Evolutionary conservation across 1,140 invertebrate genomes (phyloP).

Genomic region (Saccostrea glomerata): DNA sequence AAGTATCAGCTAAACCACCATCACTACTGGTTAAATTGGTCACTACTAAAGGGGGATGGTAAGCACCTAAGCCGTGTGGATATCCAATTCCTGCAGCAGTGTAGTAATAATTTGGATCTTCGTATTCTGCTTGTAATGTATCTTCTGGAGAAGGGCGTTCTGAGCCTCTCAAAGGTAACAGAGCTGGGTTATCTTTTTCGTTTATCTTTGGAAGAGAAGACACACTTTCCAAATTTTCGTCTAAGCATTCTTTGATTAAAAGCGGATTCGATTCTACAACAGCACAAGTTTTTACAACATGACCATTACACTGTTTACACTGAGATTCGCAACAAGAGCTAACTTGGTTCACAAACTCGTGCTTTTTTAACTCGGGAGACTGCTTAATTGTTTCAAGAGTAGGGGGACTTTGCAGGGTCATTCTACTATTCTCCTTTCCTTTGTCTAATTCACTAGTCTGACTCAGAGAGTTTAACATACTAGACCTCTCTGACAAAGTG

Average conservation of each 20-base stretch:
- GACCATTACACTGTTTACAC: constrained; percentile 8
- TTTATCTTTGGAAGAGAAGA: background rate
- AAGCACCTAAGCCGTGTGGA: constrained; percentile 64
- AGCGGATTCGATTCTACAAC: constrained; percentile 13
- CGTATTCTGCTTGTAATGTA: constrained; percentile 67
- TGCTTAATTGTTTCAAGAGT: constrained; percentile 61
- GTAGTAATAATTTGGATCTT: constrained; percentile 65
- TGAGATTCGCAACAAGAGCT: background rate
- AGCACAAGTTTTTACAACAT: constrained; percentile 22
- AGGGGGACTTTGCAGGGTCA: constrained; percentile 59
- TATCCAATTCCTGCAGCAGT: constrained; percentile 68
- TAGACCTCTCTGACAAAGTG: constrained; percentile 89
- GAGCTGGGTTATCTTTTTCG: constrained; percentile 6
- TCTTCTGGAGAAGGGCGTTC: constrained; percentile 65
- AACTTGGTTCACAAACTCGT: background rate
- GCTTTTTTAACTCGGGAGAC: constrained; percentile 55
- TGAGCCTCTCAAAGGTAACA: background rate
- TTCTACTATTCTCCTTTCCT: constrained; percentile 55
- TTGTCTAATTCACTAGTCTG: constrained; percentile 48
- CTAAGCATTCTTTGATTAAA: background rate
- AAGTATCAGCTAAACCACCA: too few species aligned
- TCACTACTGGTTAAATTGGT: constrained; percentile 5
- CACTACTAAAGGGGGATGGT: constrained; percentile 55
- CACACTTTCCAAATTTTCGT: background rate
- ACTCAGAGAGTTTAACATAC: constrained; percentile 75